phyloP scores from a whole-genome alignment of 2,113 vertebrate genomes.

The Recurvirostra avosetta region DNA sequence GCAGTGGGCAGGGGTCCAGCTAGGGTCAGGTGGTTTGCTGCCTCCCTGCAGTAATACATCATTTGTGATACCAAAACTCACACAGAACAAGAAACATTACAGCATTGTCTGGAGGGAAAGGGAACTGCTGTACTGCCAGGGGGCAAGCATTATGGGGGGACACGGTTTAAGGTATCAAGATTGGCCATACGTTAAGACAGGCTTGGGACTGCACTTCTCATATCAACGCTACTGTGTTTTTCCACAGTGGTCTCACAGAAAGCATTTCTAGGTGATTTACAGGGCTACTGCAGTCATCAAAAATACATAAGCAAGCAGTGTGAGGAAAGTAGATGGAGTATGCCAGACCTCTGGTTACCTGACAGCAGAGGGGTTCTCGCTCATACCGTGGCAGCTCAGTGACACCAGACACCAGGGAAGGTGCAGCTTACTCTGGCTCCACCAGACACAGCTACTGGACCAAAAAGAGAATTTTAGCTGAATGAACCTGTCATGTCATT shows the following conservation, averaged over 20 bases:
- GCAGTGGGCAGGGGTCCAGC: background rate
- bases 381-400: background rate
- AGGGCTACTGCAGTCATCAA: slow-evolving; percentile 10
- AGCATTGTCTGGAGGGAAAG: background rate
- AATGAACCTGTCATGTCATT: background rate
- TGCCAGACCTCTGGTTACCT: background rate
- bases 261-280: background rate
- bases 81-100: background rate
- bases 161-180: background rate
- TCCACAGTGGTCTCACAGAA: background rate
- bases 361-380: background rate
- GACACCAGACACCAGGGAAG: background rate
- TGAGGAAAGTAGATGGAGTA: background rate
- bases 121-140: background rate
- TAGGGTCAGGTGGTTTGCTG: background rate
- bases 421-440: background rate
- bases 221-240: background rate
- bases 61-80: background rate
- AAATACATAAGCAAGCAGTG: background rate
- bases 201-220: background rate
- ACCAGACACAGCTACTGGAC: background rate
- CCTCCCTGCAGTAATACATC: background rate
- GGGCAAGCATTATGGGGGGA: background rate
- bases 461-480: background rate
- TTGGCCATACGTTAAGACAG: background rate